phyloP scores from a whole-genome alignment of 2,113 vertebrate genomes.

The Urocitellus parryii region DNA sequence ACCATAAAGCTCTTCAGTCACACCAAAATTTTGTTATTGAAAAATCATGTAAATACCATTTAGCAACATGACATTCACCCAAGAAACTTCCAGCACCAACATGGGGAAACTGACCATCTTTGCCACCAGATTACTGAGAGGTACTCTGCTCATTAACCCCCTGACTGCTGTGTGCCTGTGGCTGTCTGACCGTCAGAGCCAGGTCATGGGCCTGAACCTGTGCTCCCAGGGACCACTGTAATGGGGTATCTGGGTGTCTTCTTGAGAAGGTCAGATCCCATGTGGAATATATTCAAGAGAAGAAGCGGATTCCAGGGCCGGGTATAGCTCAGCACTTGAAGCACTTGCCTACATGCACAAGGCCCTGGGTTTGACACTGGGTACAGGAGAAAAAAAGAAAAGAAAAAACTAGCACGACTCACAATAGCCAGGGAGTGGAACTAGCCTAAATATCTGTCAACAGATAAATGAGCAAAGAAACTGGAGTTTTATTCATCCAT shows the following conservation, averaged over 20 bases:
- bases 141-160: neutral
- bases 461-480: too few species aligned
- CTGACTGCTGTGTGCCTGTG: accelerated
- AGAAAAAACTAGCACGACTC: too few species aligned
- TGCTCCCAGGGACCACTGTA: neutral
- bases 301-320: neutral
- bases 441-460: too few species aligned
- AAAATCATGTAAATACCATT: neutral
- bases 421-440: too few species aligned
- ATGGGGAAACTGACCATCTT: neutral
- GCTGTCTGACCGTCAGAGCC: neutral
- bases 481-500: too few species aligned
- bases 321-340: too few species aligned
- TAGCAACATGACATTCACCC: neutral
- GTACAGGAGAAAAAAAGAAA: too few species aligned
- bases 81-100: neutral
- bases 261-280: neutral
- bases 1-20: neutral
- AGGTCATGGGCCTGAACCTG: neutral
- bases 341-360: too few species aligned
- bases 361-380: too few species aligned
- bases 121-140: neutral
- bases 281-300: neutral
- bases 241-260: neutral
- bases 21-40: neutral